Conservation (phyloP, 2,888 invertebrate genomes). For the Pristionchus maxplancki region DNA sequence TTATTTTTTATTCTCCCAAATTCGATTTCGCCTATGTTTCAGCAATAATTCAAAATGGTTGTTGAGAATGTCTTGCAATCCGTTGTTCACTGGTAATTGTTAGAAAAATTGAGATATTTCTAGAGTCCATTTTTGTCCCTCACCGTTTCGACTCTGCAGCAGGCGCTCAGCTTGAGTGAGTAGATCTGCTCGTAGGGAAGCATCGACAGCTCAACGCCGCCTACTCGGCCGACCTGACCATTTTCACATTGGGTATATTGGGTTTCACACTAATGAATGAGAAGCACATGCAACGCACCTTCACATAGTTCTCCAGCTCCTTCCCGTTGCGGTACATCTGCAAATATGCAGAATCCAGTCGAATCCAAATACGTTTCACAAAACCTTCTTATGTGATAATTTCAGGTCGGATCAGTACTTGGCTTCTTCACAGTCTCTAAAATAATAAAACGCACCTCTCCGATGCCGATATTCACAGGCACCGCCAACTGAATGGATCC, state of each 20-base stretch:
- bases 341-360: no score
- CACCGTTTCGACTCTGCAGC: conserved; percentile 43
- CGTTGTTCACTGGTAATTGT: background rate
- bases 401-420: no score
- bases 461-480: conserved; percentile 40
- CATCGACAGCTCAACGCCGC: conserved; percentile 49
- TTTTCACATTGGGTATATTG: no score
- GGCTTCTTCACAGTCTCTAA: no score
- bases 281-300: background rate
- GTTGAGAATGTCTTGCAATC: no score
- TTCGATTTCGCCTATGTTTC: background rate
- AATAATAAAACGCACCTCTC: conserved; percentile 23
- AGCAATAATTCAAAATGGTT: background rate
- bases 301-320: conserved; percentile 49
- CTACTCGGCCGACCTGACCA: conserved; percentile 48
- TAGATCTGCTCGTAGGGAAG: conserved; percentile 53
- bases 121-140: no score
- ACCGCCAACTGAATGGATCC: conserved; percentile 50
- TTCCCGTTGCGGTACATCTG: conserved; percentile 52
- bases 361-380: background rate
- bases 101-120: background rate
- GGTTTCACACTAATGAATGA: background rate
- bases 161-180: conserved; percentile 50
- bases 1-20: background rate
- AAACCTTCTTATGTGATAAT: background rate